phyloP scores from a whole-genome alignment of 2,888 invertebrate species.

The Pristionchus arcanus region DNA sequence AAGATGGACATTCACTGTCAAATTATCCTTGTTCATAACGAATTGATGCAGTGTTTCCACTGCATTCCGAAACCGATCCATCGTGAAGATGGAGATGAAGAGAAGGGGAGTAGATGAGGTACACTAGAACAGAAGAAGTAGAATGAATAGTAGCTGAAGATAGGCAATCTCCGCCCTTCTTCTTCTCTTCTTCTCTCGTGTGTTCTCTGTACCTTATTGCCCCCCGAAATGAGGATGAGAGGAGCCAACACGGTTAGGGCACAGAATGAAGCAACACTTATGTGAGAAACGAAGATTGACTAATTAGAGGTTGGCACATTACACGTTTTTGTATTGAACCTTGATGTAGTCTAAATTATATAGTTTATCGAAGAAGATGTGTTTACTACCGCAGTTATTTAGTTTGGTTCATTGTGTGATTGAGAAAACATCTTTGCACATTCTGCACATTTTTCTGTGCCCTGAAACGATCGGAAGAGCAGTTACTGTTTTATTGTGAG shows the following conservation, averaged over 20 bases:
- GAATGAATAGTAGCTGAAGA: background rate
- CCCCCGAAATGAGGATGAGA: background rate
- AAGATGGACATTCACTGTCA: background rate
- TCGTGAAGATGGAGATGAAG: background rate
- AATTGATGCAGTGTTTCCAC: background rate
- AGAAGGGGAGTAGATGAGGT: background rate
- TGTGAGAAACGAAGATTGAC: background rate
- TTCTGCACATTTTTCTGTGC: too few species aligned
- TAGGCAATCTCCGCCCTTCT: background rate
- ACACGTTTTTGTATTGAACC: too few species aligned
- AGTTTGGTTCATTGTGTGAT: too few species aligned
- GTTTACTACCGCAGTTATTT: too few species aligned
- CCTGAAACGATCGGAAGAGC: too few species aligned
- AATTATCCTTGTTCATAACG: background rate
- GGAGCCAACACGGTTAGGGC: background rate
- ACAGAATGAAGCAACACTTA: background rate
- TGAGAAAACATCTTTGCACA: too few species aligned
- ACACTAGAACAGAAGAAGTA: background rate
- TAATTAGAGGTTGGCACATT: background rate
- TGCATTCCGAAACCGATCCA: background rate
- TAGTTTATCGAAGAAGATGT: too few species aligned
- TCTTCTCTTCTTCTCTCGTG: background rate
- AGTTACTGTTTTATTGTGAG: too few species aligned
- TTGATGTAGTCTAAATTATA: too few species aligned
- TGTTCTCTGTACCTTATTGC: constrained; percentile 6